These are phyloP conservation scores for Mechanitis messenoides DNA, from an alignment of 2,888 invertebrate species.

Conservation along the genomic window DNA sequence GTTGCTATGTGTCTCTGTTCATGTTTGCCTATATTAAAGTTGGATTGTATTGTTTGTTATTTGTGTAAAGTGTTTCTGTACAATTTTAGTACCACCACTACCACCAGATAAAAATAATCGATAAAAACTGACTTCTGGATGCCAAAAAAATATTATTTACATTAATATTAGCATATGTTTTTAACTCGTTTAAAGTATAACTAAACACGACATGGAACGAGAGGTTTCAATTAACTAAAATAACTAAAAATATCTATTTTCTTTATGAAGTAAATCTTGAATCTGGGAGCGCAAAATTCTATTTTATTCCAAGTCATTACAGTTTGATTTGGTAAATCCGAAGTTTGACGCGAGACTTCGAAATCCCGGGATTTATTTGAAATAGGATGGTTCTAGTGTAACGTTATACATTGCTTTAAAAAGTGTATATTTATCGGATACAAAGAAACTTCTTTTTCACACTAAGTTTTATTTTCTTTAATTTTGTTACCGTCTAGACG, in stretches of 20 bases:
- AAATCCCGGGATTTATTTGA: slow-evolving; percentile 30
- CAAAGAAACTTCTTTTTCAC: neutral
- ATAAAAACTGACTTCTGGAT: no score
- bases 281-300: slow-evolving; percentile 24
- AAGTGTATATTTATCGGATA: neutral
- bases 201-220: slow-evolving; percentile 12
- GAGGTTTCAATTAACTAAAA: slow-evolving; percentile 53
- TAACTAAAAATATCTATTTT: slow-evolving; percentile 44
- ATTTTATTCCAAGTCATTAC: slow-evolving; percentile 33
- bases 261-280: slow-evolving; percentile 27
- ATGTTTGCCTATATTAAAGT: neutral
- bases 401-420: slow-evolving; percentile 22
- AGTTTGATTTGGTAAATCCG: slow-evolving; percentile 32
- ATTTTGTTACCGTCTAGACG: slow-evolving; percentile 3
- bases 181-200: slow-evolving; percentile 7
- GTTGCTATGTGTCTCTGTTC: slow-evolving; percentile 1
- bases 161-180: slow-evolving; percentile 4
- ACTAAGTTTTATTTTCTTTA: neutral
- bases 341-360: slow-evolving; percentile 30
- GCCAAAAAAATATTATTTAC: neutral
- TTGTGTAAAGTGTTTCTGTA: no score
- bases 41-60: neutral
- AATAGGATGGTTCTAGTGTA: slow-evolving; percentile 29
- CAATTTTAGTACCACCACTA: no score
- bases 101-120: no score